Base-by-base conservation (phyloP, 2,888 invertebrate genomes). In the Mesoligia furuncula region DNA sequence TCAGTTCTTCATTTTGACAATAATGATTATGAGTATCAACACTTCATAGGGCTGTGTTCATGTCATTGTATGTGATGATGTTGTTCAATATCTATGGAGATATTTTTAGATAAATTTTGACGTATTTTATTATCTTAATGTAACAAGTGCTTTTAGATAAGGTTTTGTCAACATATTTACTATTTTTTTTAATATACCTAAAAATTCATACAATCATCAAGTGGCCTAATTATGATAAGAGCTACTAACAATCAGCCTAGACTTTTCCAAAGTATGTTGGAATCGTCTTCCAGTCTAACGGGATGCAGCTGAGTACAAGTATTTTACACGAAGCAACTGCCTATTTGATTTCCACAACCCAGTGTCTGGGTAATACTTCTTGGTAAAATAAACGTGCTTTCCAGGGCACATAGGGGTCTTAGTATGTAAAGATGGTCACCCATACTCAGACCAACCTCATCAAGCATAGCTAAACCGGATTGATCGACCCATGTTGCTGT, bases 111-210 rank as follows among this genome's bases (percentile, higher is more conserved):
- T 45, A 61, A 24, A 59, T 2, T 36, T 31, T 48, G 65, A 79
- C 5, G 42, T 45, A 24, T 59, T 42, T 74, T 59, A 42, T 61
- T 79, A 79, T 79, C 72, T 64, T 68, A 27, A 68, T 31, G 39
- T 57, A 54, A 69, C 66, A 64, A 72, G 54, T 45, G 17, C 20
- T 68, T 54, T 17, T n/a, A n/a, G 81, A 83, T 85, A 83, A 85
- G 45, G 17, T 70, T 20, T 62, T 57, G 17, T 83, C 42, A 78
- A 80, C 64, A 82, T 4, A 42, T 80, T 36, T 31, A 1, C 17
- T 59, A 1, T 68, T 42, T 51, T 76, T 64, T 27, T n/a, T n/a
- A n/a, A 27, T 59, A n/a, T 31, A 48, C 42, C 39, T 48, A 48
- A 11, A 27, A 1, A 27, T 66, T 45, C 13, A 20, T n/a, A 45